Base-by-base conservation (phyloP, 2,113 vertebrate species). In the Notarius quadriscutis region DNA sequence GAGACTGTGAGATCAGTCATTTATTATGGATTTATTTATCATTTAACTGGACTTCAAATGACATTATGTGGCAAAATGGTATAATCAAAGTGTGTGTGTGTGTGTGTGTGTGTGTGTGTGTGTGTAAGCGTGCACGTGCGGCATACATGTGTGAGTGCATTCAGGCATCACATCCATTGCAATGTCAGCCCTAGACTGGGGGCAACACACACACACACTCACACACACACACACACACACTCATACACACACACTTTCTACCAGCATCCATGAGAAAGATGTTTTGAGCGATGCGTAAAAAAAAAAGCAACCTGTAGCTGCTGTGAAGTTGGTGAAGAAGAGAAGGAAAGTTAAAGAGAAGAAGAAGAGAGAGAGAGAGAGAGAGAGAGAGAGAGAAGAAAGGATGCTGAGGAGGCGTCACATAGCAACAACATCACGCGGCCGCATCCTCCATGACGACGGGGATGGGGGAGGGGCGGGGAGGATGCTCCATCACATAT, bases 401-500 rank as follows among this genome's bases (percentile, higher is more conserved):
- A 5, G 1, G 86, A 79, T 75, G 71, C 58, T 69, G 63, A 53
- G 84, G 57, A 30, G 51, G 84, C 8, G 83, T 72, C 48, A 84
- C 75, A 92, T 58, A 87, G 86, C 58, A 92, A 89, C 90, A 69
- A 72, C 91, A 74, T 86, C 84, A 89, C 51, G 81, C 62, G 90
- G 87, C 90, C 53, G 87, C 91, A 89, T 94, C 95, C 94, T 94
- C 93, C 94, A 95, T 94, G 93, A 93, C 89, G 86, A 90, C 53
- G 60, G 84, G 74, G n/a, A 50, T 63, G 62, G 80, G 88, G 89
- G 78, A 84, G 87, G 86, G 84, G 75, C 71, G 81, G 69, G 81
- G 75, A 34, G 34, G 89, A 81, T 88, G 88, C 87, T 82, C 50
- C 25, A 78, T 78, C 74, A 78, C 75, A 30, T 71, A 85, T 85